phyloP scores from a whole-genome alignment of 2,797 vertebrate species.

The Eulemur mongoz region DNA sequence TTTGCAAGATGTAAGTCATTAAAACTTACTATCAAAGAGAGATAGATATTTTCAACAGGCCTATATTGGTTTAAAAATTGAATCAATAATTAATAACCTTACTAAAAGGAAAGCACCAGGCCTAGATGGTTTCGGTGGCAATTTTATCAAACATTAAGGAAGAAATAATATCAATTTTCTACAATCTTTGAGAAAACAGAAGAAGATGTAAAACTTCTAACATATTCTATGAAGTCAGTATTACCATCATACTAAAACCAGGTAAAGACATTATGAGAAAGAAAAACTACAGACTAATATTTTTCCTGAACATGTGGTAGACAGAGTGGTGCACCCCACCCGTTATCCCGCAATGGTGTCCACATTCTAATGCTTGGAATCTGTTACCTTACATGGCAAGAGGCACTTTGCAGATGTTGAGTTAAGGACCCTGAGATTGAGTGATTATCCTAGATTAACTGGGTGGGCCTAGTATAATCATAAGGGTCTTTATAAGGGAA shows the following conservation, averaged over 20 bases:
- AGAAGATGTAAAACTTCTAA: background rate
- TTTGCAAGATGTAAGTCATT: background rate
- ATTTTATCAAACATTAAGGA: background rate
- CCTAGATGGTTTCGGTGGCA: background rate
- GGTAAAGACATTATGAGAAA: background rate
- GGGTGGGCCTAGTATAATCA: background rate
- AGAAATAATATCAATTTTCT: background rate
- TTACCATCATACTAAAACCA: background rate
- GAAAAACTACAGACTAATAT: background rate
- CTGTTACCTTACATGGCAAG: background rate
- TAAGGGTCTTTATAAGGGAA: background rate
- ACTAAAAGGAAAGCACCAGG: background rate
- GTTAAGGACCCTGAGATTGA: background rate
- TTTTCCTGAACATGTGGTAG: background rate
- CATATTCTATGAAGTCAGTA: background rate
- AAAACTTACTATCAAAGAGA: background rate
- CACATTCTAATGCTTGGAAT: background rate
- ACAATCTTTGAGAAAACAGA: background rate
- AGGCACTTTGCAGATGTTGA: background rate
- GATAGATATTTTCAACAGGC: background rate
- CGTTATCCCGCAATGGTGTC: background rate
- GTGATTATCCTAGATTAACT: background rate
- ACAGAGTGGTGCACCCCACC: background rate
- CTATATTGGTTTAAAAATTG: background rate
- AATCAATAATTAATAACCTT: background rate